phyloP scores from a whole-genome alignment of 1,140 invertebrate genomes.

The Apis mellifera region DNA sequence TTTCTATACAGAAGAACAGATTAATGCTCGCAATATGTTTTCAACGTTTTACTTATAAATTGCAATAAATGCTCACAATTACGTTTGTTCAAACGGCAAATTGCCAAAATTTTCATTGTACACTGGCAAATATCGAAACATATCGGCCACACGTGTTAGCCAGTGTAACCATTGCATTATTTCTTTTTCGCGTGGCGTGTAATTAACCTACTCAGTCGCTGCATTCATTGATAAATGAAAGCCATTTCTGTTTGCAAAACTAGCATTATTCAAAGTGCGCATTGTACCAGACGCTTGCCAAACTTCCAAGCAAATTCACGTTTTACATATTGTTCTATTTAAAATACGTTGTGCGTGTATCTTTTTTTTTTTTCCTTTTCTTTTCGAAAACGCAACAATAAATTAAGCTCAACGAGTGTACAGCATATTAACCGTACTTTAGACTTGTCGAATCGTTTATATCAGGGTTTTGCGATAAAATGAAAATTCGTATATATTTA shows the following conservation, averaged over 20 bases:
- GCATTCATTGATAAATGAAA: constrained; percentile 30
- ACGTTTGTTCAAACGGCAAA: background rate
- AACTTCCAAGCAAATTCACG: background rate
- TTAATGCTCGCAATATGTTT: background rate
- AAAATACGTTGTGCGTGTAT: background rate
- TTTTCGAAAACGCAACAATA: no score
- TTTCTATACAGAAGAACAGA: no score
- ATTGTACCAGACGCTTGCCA: background rate
- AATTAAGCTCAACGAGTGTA: background rate
- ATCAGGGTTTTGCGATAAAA: no score
- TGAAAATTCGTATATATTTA: no score
- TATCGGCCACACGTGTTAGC: background rate
- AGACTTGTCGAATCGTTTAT: no score
- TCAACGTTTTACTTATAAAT: background rate
- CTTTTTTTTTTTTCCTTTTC: no score
- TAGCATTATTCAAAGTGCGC: constrained; percentile 28
- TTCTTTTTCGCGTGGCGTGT: constrained; percentile 14
- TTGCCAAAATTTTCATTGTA: background rate
- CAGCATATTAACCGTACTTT: background rate
- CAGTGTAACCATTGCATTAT: background rate
- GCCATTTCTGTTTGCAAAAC: constrained; percentile 18
- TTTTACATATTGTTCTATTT: constrained; percentile 5
- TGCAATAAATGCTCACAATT: background rate
- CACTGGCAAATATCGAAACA: background rate
- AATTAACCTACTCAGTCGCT: constrained; percentile 31